Evolutionary conservation across 2,888 invertebrate species (phyloP), one percentile per base, ranked within the genome.

Genomic region (Mimumesa dahlbomi): DNA sequence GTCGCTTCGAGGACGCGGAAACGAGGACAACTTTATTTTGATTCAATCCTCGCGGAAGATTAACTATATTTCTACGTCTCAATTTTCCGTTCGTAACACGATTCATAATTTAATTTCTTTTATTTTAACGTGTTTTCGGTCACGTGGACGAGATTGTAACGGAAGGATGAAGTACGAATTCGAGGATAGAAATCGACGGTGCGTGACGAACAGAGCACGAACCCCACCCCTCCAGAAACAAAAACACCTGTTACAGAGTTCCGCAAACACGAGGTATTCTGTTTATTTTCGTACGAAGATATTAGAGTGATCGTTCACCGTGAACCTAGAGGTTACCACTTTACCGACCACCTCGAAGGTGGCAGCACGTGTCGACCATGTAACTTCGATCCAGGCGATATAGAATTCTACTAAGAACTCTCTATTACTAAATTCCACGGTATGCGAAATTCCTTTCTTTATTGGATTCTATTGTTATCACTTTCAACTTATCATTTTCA

Each of bases 201-300:
- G 43, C 21, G n/a, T 5, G 29, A 53, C 19, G 6, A 54, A 25
- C 25, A 38, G 18, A 21, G 13, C n/a, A n/a, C 13, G 11, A 45
- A 16, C 31, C 34, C 21, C 57, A n/a, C 38, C 50, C 4, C 3
- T 31, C 16, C 34, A 54, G 29, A 36, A 59, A 29, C 31, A 66
- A 73, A 79, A 82, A 84, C 84, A 84, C 82, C 79, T 84, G 83
- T 84, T 84, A 82, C 77, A 67, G 57, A 71, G 52, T 56, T 69
- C 49, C 50, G 68, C 54, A 78, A 76, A 83, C 71, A 70, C 56
- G 56, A 69, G 59, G 53, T 45, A 48, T 72, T 72, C 62, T 63
- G 54, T 83, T 78, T 75, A 81, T 81, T 82, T 76, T 65, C 59
- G 48, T 68, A 57, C 53, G 36, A 49, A 43, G 46, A 31, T 18